Evolutionary conservation across 2,888 invertebrate genomes (phyloP), one percentile per base, ranked within the genome.

Genomic region (Phalera bucephala): DNA sequence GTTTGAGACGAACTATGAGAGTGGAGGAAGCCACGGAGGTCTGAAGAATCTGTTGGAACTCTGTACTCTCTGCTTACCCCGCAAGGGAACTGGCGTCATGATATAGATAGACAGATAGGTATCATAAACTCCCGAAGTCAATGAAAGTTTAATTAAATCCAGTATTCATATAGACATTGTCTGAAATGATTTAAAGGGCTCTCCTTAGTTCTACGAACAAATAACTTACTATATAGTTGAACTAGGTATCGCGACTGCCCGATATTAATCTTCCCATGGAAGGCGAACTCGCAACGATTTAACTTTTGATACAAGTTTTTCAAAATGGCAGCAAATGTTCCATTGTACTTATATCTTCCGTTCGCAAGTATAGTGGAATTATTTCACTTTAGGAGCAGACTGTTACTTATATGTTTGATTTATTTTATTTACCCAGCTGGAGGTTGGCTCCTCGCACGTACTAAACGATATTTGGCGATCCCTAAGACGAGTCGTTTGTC

Each of bases 391-490:
- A 64, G 64, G 57, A 83, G 79, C 83, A 81, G 76, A 69, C 76
- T 82, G 84, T 85, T 86, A 75, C 79, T 80, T 81, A 75, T 77
- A 78, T 79, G 77, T 86, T 85, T 86, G 88, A 88, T 88, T 88
- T 88, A 88, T 87, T 86, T 88, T 88, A 88, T 89, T 88, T 88
- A 82, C 80, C 78, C 78, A 68, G 64, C 75, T 78, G 83, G 83
- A 74, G 82, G 83, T 83, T 86, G 84, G 78, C 85, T 83, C 67
- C 75, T 80, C 72, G 76, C 88, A 89, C 88, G 88, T 88, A 83
- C 85, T 88, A 87, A 88, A 85, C 88, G 88, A 88, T 88, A 88
- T 89, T 89, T 88, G 88, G 88, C 87, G 85, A 89, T 89, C 88
- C 87, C 87, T 80, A 80, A 86, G 88, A 88, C 85, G 86, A 80